A percentile compares a stretch with the other conserved stretches of the same genome.
Evolutionary conservation across 2,113 vertebrate species (phyloP).

Genomic region (Cyprinus carpio): DNA sequence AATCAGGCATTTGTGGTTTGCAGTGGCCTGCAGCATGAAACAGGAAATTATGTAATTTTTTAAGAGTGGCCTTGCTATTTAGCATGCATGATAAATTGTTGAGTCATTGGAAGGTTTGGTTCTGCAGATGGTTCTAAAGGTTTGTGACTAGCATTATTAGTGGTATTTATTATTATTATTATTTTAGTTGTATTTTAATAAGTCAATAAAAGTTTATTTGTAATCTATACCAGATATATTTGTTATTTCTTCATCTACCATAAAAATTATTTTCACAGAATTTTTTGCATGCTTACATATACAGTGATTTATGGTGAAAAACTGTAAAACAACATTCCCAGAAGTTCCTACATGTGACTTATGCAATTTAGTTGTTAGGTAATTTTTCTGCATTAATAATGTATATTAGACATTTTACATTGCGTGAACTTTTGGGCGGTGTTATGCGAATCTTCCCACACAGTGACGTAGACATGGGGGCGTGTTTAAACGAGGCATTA

Average conservation of each 20-base stretch:
- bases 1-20: neutral
- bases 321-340: neutral
- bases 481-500: too few relatives aligned
- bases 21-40: neutral
- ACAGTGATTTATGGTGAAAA: neutral
- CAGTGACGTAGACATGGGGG: too few relatives aligned
- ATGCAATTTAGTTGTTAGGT: neutral
- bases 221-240: too few relatives aligned
- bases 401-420: too few relatives aligned
- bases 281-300: neutral
- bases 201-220: neutral
- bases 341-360: neutral
- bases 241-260: neutral
- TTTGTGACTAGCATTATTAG: neutral
- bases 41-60: neutral
- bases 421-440: too few relatives aligned
- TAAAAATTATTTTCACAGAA: neutral
- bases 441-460: too few relatives aligned
- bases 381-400: neutral
- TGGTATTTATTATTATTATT: neutral
- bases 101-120: slow-evolving; percentile 9
- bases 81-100: neutral
- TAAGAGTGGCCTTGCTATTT: neutral
- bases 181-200: neutral
- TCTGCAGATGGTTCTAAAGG: neutral